These are phyloP conservation scores for Cuniculus paca DNA, from an alignment of 2,797 vertebrate genomes.

Conservation along the genomic window DNA sequence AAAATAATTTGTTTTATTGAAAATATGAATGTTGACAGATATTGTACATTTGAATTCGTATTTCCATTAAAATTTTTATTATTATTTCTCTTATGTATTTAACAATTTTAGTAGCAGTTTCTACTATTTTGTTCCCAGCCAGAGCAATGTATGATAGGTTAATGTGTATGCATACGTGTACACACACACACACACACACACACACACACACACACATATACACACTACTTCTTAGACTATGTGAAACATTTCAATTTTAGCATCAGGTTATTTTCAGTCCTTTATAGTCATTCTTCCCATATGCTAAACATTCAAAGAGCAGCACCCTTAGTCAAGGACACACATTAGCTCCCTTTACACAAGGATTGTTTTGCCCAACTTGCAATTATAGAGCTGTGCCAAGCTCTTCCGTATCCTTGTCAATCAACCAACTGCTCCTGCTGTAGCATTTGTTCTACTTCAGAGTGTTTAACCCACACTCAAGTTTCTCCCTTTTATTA, in stretches of 20 bases:
- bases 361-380: neutral
- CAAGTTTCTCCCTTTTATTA: slow-evolving; percentile 13
- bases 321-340: neutral
- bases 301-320: neutral
- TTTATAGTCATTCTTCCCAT: neutral
- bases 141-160: neutral
- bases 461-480: neutral
- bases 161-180: neutral
- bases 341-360: neutral
- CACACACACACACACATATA: neutral
- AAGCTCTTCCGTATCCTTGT: neutral
- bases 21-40: neutral
- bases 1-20: neutral
- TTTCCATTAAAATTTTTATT: neutral
- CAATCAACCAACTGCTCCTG: neutral
- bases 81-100: neutral
- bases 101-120: neutral
- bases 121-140: neutral
- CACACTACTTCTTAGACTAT: neutral
- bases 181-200: too few relatives aligned
- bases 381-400: neutral
- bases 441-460: neutral
- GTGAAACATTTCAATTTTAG: neutral
- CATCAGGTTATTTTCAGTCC: neutral
- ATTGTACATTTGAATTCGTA: neutral